Conservation (phyloP, 1,140 invertebrate species). For the Caenorhabditis inopinata region DNA sequence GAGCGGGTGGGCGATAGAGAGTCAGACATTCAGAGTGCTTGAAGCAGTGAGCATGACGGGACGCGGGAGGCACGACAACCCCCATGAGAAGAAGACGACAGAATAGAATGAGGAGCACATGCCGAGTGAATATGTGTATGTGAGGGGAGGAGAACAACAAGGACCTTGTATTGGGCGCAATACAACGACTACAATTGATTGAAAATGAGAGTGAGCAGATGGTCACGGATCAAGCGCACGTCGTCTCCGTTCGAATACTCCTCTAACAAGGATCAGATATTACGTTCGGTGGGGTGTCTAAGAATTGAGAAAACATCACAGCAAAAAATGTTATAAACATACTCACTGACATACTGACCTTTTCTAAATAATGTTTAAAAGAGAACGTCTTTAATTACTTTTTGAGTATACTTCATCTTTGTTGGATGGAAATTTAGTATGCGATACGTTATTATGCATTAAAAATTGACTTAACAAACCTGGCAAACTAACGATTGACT, state of each 20-base stretch:
- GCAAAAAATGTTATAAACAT: no score
- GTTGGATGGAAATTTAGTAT: no score
- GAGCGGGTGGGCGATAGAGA: neutral
- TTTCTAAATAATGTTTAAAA: no score
- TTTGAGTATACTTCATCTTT: no score
- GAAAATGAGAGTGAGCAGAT: neutral
- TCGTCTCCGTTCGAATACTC: neutral
- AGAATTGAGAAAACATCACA: no score
- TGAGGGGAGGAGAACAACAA: neutral
- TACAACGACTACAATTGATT: constrained; percentile 1
- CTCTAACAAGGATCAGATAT: no score
- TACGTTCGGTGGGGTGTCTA: no score
- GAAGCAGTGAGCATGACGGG: constrained; percentile 21
- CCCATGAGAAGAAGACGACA: constrained; percentile 18
- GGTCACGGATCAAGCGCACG: constrained; percentile 7
- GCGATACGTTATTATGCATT: no score
- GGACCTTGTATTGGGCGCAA: neutral
- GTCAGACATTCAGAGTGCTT: constrained; percentile 17
- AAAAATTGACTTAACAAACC: neutral
- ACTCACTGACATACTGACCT: no score
- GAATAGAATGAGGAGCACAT: neutral
- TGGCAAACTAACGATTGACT: constrained; percentile 10
- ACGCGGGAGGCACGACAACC: constrained; percentile 25
- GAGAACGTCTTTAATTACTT: no score
- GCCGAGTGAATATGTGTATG: constrained; percentile 1